Evolutionary conservation across 2,113 vertebrate genomes (phyloP), one percentile per base, ranked within the genome.

Genomic region (Callaeas wilsoni): DNA sequence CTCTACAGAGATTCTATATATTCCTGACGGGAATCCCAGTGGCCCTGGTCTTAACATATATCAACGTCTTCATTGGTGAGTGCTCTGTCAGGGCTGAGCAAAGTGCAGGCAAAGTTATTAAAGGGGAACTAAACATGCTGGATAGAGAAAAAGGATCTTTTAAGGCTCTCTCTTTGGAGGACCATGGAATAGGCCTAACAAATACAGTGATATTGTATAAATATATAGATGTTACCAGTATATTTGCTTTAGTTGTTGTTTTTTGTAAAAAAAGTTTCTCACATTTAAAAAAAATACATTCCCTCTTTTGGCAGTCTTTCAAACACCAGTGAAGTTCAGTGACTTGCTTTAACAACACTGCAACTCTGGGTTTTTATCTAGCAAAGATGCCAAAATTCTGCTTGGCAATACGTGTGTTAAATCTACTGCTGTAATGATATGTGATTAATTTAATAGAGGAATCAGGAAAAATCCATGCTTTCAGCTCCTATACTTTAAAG

Each of bases 21-120:
- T 94, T 98, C 60, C 95, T 99, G 94, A 99, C 99, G 4, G 99
- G 98, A 78, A 96, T 99, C 90, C 99, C 99, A 27, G 62, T 98
- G 62, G 97, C 83, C 7, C 30, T 98, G 23, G 27, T 98, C 63
- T 93, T 99, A 96, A 98, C 98, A 0, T 96, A 93, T 37, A 97
- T 99, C 85, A 99, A 99, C 93, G 4, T 99, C 84, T 99, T 99
- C 57, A 90, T 99, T 55, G 99, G 99, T 99, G 97, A 98, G 99
- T 98, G 62, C 16, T 89, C 37, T 90, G 16, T 71, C 27, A 7
- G 27, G 27, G 60, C 47, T 27, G 53, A 71, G 12, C 26, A 44
- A 37, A 60, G 60, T 44, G 35, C 26, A 12, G 32, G 53, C 37
- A 26, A 1, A 49, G 64, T 65, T 70, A 27, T 18, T 60, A 46